phyloP scores from a whole-genome alignment of 2,797 vertebrate genomes.

The Acomys russatus region DNA sequence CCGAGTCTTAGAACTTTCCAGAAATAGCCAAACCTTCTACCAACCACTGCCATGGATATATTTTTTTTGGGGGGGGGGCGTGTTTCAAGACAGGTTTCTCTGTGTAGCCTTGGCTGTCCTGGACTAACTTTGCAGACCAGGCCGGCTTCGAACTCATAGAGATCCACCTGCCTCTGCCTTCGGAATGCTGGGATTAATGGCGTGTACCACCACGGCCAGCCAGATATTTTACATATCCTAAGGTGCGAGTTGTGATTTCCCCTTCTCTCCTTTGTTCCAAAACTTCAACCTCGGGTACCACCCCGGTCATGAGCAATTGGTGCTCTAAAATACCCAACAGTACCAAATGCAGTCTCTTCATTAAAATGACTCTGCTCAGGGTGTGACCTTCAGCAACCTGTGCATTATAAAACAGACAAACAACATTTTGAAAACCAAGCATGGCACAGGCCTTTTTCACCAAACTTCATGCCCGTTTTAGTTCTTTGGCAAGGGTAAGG shows the following conservation, averaged over 20 bases:
- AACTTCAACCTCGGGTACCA: neutral
- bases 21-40: neutral
- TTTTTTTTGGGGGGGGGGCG: too few relatives aligned
- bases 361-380: neutral
- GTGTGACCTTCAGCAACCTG: neutral
- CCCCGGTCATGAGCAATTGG: neutral
- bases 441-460: neutral
- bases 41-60: neutral
- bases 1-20: neutral
- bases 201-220: too few relatives aligned
- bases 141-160: too few relatives aligned
- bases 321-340: neutral
- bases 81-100: too few relatives aligned
- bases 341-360: neutral
- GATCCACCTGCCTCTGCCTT: too few relatives aligned
- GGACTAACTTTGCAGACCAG: too few relatives aligned
- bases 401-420: neutral
- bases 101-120: too few relatives aligned
- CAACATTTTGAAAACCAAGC: neutral
- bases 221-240: neutral
- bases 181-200: too few relatives aligned
- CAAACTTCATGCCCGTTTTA: neutral
- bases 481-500: conserved; percentile 25
- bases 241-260: neutral
- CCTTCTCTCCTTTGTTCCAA: neutral